phyloP scores from a whole-genome alignment of 2,113 vertebrate genomes.

The Furnarius figulus region DNA sequence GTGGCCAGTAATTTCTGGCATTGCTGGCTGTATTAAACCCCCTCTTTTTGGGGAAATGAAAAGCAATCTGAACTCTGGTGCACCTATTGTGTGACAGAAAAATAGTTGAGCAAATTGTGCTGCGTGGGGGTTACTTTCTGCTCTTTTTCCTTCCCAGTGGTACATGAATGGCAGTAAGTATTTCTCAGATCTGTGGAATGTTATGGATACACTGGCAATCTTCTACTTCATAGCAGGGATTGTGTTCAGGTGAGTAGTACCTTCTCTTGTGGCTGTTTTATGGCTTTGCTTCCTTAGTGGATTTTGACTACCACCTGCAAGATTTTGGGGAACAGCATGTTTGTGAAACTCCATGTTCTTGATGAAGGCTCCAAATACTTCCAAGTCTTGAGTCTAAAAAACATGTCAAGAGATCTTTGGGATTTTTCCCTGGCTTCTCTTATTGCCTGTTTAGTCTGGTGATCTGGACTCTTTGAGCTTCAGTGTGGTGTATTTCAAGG shows the following conservation, averaged over 20 bases:
- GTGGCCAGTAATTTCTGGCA: not conserved
- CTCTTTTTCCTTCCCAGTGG: conserved; percentile 74
- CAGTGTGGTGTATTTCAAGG: not conserved
- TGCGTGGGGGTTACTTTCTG: not conserved
- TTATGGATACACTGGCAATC: conserved; percentile 90
- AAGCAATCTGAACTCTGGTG: not conserved
- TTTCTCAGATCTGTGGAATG: conserved; percentile 91
- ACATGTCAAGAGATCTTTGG: not conserved
- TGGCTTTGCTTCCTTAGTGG: not conserved
- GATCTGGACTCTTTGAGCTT: not conserved
- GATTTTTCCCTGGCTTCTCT: not conserved
- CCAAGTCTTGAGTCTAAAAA: not conserved
- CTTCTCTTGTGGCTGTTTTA: rapidly evolving
- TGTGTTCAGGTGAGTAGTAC: conserved; percentile 80
- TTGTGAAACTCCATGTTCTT: not conserved
- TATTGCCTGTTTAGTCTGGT: not conserved
- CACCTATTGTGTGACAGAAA: not conserved
- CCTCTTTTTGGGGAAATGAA: not conserved
- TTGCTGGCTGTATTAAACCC: not conserved
- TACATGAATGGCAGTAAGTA: conserved; percentile 85
- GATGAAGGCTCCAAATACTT: not conserved
- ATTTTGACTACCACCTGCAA: not conserved
- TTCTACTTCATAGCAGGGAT: conserved; percentile 88
- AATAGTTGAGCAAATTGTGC: not conserved
- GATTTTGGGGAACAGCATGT: rapidly evolving